Evolutionary conservation across 2,888 invertebrate genomes (phyloP).

Genomic region (Drosophila planitibia): DNA sequence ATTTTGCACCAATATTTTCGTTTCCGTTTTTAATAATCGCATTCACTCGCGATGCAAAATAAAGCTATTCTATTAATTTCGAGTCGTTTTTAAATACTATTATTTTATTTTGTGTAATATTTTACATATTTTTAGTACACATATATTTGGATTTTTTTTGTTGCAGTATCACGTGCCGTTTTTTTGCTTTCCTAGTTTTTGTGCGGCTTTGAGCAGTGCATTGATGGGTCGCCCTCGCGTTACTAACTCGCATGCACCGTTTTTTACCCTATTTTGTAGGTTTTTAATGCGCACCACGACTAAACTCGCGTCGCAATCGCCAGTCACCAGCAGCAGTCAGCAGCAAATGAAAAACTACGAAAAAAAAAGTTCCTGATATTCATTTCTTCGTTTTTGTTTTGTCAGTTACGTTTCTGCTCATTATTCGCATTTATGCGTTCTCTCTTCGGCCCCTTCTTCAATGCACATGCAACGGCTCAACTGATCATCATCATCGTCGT

Average conservation of each 20-base stretch:
- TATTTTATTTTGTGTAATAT: background rate
- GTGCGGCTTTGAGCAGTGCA: slow-evolving; percentile 40
- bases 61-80: background rate
- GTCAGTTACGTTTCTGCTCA: slow-evolving; percentile 70
- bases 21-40: slow-evolving; percentile 6
- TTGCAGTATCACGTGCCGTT: slow-evolving; percentile 56
- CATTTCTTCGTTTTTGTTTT: slow-evolving; percentile 47
- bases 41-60: slow-evolving; percentile 11
- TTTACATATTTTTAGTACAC: background rate
- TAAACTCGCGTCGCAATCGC: slow-evolving; percentile 43
- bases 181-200: slow-evolving; percentile 14
- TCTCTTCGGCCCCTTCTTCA: background rate
- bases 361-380: slow-evolving; percentile 48
- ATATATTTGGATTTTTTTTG: background rate
- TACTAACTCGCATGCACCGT: slow-evolving; percentile 74
- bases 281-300: slow-evolving; percentile 57
- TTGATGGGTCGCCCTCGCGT: slow-evolving; percentile 65
- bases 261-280: slow-evolving; percentile 81
- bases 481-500: slow-evolving; percentile 40
- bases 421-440: slow-evolving; percentile 79
- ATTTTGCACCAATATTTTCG: slow-evolving; percentile 19
- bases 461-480: slow-evolving; percentile 54
- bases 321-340: slow-evolving; percentile 39
- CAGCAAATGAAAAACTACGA: slow-evolving; percentile 32
- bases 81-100: background rate